phyloP scores from a whole-genome alignment of 2,797 vertebrate species.

The Trichosurus vulpecula region DNA sequence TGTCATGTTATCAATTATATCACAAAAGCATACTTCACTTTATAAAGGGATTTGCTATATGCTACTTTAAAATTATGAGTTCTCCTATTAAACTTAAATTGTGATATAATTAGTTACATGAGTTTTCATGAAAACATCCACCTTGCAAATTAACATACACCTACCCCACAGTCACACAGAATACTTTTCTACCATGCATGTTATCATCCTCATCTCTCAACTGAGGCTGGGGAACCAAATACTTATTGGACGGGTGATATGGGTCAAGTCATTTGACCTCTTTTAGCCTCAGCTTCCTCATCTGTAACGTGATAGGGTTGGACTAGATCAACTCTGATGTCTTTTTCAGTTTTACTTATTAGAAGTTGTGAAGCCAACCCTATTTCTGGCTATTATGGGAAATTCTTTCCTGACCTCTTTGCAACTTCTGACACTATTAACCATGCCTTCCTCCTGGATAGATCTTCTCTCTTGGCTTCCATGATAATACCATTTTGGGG shows the following conservation, averaged over 20 bases:
- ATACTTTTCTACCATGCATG: neutral
- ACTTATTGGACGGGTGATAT: neutral
- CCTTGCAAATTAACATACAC: neutral
- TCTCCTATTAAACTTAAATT: neutral
- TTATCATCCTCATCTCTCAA: neutral
- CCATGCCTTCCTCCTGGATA: neutral
- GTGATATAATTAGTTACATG: neutral
- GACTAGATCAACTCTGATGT: neutral
- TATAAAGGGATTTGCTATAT: neutral
- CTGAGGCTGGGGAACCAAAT: neutral
- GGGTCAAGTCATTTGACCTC: neutral
- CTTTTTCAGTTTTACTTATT: neutral
- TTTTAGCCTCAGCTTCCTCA: neutral
- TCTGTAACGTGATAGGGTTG: neutral
- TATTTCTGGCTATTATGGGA: neutral
- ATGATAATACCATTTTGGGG: neutral
- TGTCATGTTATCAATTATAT: neutral
- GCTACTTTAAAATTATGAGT: slow-evolving; percentile 16
- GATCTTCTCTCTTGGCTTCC: neutral
- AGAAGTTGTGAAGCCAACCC: neutral
- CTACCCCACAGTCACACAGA: neutral
- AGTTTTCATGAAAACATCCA: neutral
- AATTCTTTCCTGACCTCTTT: neutral
- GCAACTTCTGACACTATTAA: neutral
- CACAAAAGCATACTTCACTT: neutral